Conservation (phyloP, 2,113 vertebrate genomes). For the Empidonax alnorum region DNA sequence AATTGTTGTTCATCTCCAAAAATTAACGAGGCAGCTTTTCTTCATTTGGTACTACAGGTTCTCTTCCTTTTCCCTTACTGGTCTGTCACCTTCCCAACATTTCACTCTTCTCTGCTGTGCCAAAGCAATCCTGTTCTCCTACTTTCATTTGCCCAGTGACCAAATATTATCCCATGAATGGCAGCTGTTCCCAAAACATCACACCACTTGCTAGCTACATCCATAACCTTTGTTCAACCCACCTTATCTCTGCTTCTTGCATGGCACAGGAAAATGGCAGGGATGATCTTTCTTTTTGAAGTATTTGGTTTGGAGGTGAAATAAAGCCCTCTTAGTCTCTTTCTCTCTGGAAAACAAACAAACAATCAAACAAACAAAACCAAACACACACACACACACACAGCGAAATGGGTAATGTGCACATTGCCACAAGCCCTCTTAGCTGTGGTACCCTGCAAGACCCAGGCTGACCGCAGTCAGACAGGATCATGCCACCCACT, state of each 20-base stretch:
- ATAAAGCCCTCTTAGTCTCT: not conserved
- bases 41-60: not conserved
- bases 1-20: not conserved
- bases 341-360: not conserved
- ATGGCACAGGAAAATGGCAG: not conserved
- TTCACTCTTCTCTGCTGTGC: not conserved
- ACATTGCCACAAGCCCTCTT: not conserved
- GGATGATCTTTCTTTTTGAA: not conserved
- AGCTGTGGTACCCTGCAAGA: no score
- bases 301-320: not conserved
- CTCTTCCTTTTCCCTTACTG: not conserved
- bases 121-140: not conserved
- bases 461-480: no score
- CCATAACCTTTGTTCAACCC: not conserved
- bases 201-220: not conserved
- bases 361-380: not conserved
- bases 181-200: not conserved
- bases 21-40: not conserved
- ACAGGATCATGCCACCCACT: fast-evolving
- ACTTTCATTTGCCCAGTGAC: not conserved
- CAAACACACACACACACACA: not conserved
- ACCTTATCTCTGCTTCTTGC: not conserved
- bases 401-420: not conserved
- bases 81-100: not conserved
- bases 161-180: not conserved